phyloP scores from a whole-genome alignment of 2,797 vertebrate species.

The Gallinago solitaria region DNA sequence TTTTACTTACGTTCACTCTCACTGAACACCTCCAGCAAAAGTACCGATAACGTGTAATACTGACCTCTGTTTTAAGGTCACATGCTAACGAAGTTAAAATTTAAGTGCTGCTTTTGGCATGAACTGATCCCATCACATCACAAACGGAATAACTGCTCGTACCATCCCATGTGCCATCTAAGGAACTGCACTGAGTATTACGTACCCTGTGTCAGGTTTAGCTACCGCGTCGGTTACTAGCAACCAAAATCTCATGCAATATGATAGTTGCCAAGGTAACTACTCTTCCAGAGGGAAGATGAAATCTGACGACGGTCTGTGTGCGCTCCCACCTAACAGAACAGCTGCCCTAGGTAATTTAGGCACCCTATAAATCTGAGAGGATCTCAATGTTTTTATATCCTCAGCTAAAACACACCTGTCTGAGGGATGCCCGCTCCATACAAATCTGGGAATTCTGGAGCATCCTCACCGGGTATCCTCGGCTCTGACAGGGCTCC shows the following conservation, averaged over 20 bases:
- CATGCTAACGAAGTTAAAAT: not conserved
- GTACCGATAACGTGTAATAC: not conserved
- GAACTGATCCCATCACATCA: not conserved
- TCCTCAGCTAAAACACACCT: not conserved
- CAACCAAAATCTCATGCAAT: conserved; percentile 8
- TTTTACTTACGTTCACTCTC: not conserved
- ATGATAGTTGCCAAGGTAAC: conserved; percentile 63
- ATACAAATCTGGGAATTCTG: not conserved
- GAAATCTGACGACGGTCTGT: not conserved
- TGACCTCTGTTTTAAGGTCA: not conserved
- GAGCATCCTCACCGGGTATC: rapidly evolving
- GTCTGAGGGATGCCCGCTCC: not conserved
- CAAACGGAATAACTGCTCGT: not conserved
- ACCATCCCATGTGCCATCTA: not conserved
- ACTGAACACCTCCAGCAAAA: not conserved
- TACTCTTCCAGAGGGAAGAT: not conserved
- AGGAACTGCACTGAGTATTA: not conserved
- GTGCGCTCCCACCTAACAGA: not conserved
- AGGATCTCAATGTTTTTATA: not conserved
- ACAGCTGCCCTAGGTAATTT: not conserved
- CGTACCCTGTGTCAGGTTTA: not conserved
- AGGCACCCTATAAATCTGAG: not conserved
- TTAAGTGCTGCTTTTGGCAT: not conserved
- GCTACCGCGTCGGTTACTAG: not conserved
- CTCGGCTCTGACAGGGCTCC: not conserved